Evolutionary conservation across 2,797 vertebrate genomes (phyloP).

Genomic region (Malurus splendens): DNA sequence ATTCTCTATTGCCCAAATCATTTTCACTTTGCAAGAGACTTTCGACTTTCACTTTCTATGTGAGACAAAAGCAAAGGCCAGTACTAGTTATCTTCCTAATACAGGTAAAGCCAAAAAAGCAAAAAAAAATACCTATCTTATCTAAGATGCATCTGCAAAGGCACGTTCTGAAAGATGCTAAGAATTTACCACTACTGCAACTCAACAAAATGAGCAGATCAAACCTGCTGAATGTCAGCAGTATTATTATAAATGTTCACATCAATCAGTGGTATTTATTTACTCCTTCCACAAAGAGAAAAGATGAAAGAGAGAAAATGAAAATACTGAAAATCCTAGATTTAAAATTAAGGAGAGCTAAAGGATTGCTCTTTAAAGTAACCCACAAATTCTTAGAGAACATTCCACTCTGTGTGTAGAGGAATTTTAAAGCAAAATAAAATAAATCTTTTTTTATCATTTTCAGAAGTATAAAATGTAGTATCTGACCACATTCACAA

Average conservation of each 20-base stretch:
- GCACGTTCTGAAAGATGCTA: not conserved
- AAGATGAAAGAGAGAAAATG: not conserved
- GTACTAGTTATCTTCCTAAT: not conserved
- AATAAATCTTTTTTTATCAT: constrained; percentile 19
- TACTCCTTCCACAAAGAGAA: constrained; percentile 3
- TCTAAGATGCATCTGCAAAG: not conserved
- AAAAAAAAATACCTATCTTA: not conserved
- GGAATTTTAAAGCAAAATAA: constrained; percentile 40
- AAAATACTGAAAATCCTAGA: not conserved
- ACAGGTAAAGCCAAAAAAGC: not conserved
- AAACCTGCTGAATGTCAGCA: not conserved
- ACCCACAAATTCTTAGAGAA: not conserved
- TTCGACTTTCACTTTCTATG: not conserved
- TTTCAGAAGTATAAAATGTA: constrained; percentile 15
- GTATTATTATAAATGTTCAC: not conserved
- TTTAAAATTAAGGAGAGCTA: not conserved
- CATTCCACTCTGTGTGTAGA: not conserved
- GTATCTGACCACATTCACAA: not conserved
- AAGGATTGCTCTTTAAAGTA: constrained; percentile 1
- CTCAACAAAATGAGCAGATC: not conserved
- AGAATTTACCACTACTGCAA: not conserved
- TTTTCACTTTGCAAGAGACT: not conserved
- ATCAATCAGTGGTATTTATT: not conserved
- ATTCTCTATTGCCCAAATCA: not conserved
- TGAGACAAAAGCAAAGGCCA: not conserved